Base-by-base conservation (phyloP, 2,888 invertebrate species). In the Phyllotreta cruciferae region DNA sequence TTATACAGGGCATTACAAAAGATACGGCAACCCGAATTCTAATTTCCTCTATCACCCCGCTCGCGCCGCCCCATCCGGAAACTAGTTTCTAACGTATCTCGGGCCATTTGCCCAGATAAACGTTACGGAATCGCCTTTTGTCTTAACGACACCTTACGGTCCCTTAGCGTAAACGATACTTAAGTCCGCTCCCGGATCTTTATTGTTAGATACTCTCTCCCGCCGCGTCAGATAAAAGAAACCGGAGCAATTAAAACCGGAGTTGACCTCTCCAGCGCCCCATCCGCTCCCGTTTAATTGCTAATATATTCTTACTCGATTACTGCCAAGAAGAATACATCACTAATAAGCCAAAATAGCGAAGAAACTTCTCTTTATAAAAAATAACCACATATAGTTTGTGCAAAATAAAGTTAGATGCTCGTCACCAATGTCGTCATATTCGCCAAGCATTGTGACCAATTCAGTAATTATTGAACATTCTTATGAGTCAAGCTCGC, bases 21-120 rank as follows among this genome's bases (percentile, higher is more conserved):
- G 24, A 24, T 24, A 24, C 24, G 4, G 24, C 24, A 24, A 24
- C 24, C 24, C 24, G 24, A 24, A 24, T 24, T 24, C 24, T 24
- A 24, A 24, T 24, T 24, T 24, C 24, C 24, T 24, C 24, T 24
- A 24, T 24, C 1, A 7, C 9, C 49, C 36, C 55, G 36, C 56
- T 13, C 5, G 35, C 41, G 24, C 37, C 11, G 57, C 9, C 9
- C 41, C 35, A 60, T 39, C 11, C 42, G 13, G 45, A 74, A 73
- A 77, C 75, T 76, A 78, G 76, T 79, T 80, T 79, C 79, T 79
- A 77, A 79, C 80, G 79, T 78, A 79, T 78, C 77, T 75, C 79
- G 81, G 81, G 77, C 77, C 81, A 81, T 81, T 80, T 80, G 80
- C 77, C 24, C 79, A 80, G 81, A 81, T 81, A 81, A 81, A 81